Base-by-base conservation (phyloP, 2,797 vertebrate species). In the Sciurus carolinensis region DNA sequence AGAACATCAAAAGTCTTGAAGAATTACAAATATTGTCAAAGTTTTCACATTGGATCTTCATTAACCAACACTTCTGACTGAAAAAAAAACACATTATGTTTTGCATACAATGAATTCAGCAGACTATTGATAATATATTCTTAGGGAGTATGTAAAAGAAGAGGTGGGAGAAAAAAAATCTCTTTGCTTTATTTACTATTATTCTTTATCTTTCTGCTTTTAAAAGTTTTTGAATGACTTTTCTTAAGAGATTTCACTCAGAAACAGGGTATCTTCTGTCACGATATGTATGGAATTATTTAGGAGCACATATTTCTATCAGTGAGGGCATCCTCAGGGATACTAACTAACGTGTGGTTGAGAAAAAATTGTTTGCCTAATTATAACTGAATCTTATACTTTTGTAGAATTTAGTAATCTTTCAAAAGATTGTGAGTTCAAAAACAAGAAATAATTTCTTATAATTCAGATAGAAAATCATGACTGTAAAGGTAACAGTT, bases 281-380 rank as follows among this genome's bases (percentile, higher is more conserved):
- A 24, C 64, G 79, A 15, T 94, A 3, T 44, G 3, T 33, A 72
- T 67, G 39, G 2, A 44, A 62, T 77, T 86, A 72, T 39, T 91
- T 44, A 89, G 30, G 54, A 81, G 89, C 7, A 44, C 18, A 11
- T 72, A 52, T 73, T 73, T 67, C 24, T 47, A 67, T 44, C 24
- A 64, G 7, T 3, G 59, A 47, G 59, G 44, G 0, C n/a, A 86
- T 72, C n/a, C 7, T 44, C 50, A 57, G 33, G 20, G 72, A 66
- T 88, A 47, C 12, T 75, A 24, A 84, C 47, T 39, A 75, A 76
- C 64, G 5, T 71, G 5, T 50, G 0, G 52, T 64, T 85, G 59
- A 91, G 14, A 22, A 91, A 80, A 93, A 87, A 67, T 24, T 73
- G 14, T n/a, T 94, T 84, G 67, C 17, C 36, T 79, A 90, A 73